Conservation (phyloP, 2,888 invertebrate genomes). For the Andrena dorsata region DNA sequence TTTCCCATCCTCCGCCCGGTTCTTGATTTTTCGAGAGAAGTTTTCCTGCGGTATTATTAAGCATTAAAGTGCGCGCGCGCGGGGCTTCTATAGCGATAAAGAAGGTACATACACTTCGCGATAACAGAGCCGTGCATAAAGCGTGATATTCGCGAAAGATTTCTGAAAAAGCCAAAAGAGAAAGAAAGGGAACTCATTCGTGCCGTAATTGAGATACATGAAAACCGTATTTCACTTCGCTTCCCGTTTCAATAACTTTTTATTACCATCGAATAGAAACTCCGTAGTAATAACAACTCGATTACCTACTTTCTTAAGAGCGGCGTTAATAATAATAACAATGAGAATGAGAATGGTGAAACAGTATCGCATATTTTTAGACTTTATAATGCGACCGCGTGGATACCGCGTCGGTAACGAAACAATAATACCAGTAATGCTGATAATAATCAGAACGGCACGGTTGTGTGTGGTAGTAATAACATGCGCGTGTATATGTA, state of each 20-base stretch:
- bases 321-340: background rate
- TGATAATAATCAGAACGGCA: conserved; percentile 13
- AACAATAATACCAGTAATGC: conserved; percentile 11
- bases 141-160: conserved; percentile 39
- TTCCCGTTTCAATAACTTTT: conserved; percentile 26
- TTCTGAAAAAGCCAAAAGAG: conserved; percentile 1
- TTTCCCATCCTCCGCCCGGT: conserved; percentile 17
- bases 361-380: background rate
- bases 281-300: background rate
- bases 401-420: background rate
- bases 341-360: background rate
- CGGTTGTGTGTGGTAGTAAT: background rate
- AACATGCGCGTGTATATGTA: background rate
- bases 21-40: conserved; percentile 40
- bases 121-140: conserved; percentile 41
- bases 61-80: conserved; percentile 20
- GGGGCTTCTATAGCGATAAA: conserved; percentile 41
- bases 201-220: conserved; percentile 43
- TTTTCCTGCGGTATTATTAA: conserved; percentile 44
- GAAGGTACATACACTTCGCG: conserved; percentile 25
- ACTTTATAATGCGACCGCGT: background rate
- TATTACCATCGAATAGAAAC: conserved; percentile 11
- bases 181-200: conserved; percentile 21
- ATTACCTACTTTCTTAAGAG: conserved; percentile 17
- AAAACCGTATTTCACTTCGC: conserved; percentile 27